phyloP scores from a whole-genome alignment of 2,113 vertebrate species.

The Chionis minor region DNA sequence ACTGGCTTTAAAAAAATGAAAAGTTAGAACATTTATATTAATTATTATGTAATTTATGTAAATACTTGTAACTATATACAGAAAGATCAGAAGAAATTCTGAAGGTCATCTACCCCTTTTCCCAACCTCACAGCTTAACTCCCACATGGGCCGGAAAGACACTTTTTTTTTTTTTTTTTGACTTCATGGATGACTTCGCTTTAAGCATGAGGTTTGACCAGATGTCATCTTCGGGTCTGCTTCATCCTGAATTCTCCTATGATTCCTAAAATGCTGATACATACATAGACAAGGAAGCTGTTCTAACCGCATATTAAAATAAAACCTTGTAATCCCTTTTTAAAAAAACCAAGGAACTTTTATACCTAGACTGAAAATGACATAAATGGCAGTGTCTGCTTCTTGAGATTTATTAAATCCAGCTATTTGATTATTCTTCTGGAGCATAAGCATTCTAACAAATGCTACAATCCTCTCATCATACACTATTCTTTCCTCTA shows the following conservation, averaged over 20 bases:
- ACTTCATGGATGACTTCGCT: not conserved
- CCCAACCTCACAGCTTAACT: not conserved
- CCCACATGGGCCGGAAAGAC: not conserved
- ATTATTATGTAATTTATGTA: not conserved
- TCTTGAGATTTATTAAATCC: not conserved
- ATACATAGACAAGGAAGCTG: not conserved
- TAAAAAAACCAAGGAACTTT: not conserved
- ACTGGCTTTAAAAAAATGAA: not conserved
- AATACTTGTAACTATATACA: not conserved
- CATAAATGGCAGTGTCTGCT: not conserved
- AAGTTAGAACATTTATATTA: not conserved
- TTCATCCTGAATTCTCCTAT: not conserved
- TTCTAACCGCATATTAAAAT: not conserved
- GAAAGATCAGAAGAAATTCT: not conserved
- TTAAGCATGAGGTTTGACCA: not conserved
- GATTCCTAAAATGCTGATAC: not conserved
- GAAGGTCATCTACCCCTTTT: not conserved
- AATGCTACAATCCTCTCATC: not conserved
- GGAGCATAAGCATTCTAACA: not conserved
- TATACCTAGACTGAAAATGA: not conserved
- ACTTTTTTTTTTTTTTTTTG: not conserved
- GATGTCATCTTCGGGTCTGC: not conserved
- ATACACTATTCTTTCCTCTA: not conserved
- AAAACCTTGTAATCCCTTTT: not conserved
- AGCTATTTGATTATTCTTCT: not conserved